Percentiles rank a stretch among this genome's conserved stretches.
phyloP scores from a whole-genome alignment of 1,140 invertebrate species.

The Coptotermes formosanus region DNA sequence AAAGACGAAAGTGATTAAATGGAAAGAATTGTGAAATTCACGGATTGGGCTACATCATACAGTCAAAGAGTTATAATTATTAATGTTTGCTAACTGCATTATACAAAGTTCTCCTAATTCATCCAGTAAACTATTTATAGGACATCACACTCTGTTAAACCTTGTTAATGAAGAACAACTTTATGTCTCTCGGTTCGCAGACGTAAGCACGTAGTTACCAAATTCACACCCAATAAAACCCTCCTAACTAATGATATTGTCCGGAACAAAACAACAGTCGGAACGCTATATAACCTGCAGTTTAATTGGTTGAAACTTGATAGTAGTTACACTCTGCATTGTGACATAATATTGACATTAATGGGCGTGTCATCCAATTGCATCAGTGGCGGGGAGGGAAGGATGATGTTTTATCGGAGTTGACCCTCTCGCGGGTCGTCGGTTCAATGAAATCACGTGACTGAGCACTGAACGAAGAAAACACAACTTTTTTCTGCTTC shows the following conservation, averaged over 20 bases:
- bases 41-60: too few relatives aligned
- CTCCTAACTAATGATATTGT: neutral
- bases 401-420: neutral
- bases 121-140: neutral
- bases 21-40: too few relatives aligned
- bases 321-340: neutral
- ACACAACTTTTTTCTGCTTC: too few relatives aligned
- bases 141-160: neutral
- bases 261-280: neutral
- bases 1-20: too few relatives aligned
- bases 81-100: too few relatives aligned
- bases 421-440: neutral
- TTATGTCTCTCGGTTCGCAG: neutral
- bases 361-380: constrained; percentile 1
- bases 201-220: neutral
- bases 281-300: neutral
- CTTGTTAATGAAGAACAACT: neutral
- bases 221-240: neutral
- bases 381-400: neutral
- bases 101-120: too few relatives aligned
- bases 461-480: neutral
- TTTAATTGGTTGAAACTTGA: constrained; percentile 1
- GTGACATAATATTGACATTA: neutral
- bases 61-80: too few relatives aligned
- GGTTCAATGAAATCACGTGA: neutral